A percentile compares a stretch with the other conserved stretches of the same genome.
Evolutionary conservation across 2,888 invertebrate species (phyloP).

Genomic region (Sceliomorpha sp.): DNA sequence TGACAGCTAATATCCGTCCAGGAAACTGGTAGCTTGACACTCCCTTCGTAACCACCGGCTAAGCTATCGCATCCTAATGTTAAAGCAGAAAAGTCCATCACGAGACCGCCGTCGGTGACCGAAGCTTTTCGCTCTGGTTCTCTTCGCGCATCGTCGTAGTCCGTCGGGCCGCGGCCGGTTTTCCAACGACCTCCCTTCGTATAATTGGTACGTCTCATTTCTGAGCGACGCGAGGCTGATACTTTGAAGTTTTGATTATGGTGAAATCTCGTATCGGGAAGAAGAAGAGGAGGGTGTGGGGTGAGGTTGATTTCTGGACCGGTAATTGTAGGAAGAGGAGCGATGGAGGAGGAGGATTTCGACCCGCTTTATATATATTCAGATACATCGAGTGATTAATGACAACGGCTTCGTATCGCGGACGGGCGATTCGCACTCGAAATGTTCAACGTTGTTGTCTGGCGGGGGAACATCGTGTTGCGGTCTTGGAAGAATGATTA

Average conservation of each 20-base stretch:
- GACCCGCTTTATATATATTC: too few species aligned
- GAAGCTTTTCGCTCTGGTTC: too few species aligned
- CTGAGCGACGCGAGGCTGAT: not conserved
- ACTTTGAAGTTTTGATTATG: constrained; percentile 9
- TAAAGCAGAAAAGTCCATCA: constrained; percentile 62
- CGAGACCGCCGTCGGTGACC: constrained; percentile 8
- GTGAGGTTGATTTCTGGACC: constrained; percentile 14
- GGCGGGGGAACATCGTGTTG: too few species aligned
- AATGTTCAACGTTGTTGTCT: too few species aligned
- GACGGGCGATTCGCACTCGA: constrained; percentile 20
- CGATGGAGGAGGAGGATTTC: too few species aligned
- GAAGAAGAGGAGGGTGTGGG: too few species aligned
- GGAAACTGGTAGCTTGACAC: constrained; percentile 76
- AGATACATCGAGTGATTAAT: constrained; percentile 34
- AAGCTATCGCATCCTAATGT: constrained; percentile 70
- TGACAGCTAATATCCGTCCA: constrained; percentile 80
- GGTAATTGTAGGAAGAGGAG: constrained; percentile 20
- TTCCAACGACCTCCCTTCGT: not conserved
- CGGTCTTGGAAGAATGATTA: too few species aligned
- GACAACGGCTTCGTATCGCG: constrained; percentile 18
- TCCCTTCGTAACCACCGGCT: constrained; percentile 61
- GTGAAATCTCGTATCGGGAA: constrained; percentile 5
- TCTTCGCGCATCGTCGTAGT: too few species aligned
- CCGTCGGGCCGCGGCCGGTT: too few species aligned
- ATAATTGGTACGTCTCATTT: constrained; percentile 8